These are phyloP conservation scores for Cynocephalus volans DNA, from an alignment of 2,113 vertebrate genomes.

Conservation along the genomic window DNA sequence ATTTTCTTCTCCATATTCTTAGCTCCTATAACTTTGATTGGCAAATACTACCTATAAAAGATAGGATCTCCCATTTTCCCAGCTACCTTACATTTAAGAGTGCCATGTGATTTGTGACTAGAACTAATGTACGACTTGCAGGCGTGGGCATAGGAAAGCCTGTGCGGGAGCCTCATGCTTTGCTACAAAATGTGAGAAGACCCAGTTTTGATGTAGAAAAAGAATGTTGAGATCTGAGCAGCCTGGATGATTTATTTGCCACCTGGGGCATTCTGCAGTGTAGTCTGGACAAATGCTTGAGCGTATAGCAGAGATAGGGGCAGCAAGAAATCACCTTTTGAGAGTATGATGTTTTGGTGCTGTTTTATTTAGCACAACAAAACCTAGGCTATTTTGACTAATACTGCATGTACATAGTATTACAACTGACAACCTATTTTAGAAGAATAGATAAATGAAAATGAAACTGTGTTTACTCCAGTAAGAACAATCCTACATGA, in stretches of 20 bases:
- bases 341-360: not conserved
- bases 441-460: not conserved
- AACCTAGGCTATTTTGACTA: not conserved
- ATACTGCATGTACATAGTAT: not conserved
- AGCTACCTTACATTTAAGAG: not conserved
- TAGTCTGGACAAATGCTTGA: not conserved
- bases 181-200: not conserved
- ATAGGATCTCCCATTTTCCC: not conserved
- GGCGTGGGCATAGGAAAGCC: not conserved
- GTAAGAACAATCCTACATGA: not conserved
- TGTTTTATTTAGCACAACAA: not conserved
- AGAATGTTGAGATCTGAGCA: not conserved
- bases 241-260: not conserved
- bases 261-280: rapidly evolving
- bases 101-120: not conserved
- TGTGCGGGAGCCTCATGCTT: rapidly evolving
- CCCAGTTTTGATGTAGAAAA: not conserved
- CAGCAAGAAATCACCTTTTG: not conserved
- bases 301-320: not conserved
- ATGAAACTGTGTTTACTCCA: not conserved
- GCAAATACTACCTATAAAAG: not conserved
- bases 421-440: not conserved
- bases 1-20: not conserved
- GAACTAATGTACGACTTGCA: not conserved
- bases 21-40: not conserved